Percentiles rank a stretch among this genome's conserved stretches.
phyloP scores from a whole-genome alignment of 2,113 vertebrate genomes.

The Limnothrissa miodon region DNA sequence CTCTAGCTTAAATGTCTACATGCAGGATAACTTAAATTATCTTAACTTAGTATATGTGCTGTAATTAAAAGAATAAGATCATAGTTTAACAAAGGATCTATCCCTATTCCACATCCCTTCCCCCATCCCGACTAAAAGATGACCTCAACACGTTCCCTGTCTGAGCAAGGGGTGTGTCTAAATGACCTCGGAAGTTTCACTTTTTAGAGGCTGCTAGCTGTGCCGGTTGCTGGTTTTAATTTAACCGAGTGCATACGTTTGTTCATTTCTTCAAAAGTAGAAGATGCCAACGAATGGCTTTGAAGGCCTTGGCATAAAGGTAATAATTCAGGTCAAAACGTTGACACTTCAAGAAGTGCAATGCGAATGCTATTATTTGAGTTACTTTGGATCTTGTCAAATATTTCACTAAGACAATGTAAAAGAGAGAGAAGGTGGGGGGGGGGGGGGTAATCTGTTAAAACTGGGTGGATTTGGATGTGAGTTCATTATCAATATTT shows the following conservation, averaged over 20 bases:
- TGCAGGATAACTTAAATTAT: neutral
- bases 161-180: slow-evolving; percentile 18
- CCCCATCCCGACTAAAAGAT: slow-evolving; percentile 19
- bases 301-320: neutral
- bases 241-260: neutral
- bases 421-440: neutral
- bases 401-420: neutral
- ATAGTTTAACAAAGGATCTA: slow-evolving; percentile 18
- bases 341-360: neutral
- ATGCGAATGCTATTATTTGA: neutral
- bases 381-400: neutral
- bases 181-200: slow-evolving; percentile 20
- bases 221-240: neutral
- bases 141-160: slow-evolving; percentile 20
- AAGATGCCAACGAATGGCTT: neutral
- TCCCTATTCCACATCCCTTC: slow-evolving; percentile 18
- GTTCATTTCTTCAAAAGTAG: neutral
- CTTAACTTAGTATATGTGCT: neutral
- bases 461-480: neutral
- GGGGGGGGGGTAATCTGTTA: too few species aligned
- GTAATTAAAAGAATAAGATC: neutral
- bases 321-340: neutral
- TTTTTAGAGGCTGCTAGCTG: slow-evolving; percentile 1
- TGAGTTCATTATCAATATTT: neutral
- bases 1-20: neutral